Evolutionary conservation across 1,140 invertebrate genomes (phyloP), one percentile per base, ranked within the genome.

Genomic region (Pygmarrhopalites habei): DNA sequence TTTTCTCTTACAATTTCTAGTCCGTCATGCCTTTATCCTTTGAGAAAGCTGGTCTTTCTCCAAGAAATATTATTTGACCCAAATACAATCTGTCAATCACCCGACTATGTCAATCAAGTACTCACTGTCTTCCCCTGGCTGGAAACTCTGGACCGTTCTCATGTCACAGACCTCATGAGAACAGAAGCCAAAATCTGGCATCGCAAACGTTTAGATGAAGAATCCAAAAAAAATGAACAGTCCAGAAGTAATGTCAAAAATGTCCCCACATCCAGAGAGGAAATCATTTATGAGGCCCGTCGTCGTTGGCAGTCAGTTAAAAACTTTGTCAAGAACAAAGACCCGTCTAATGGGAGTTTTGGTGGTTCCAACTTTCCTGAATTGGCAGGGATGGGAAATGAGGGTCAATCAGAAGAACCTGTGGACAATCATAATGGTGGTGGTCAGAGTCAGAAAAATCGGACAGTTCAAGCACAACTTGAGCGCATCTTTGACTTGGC

Each of bases 61-160:
- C 67, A 72, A 62, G 73, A 74, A 65, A 39, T 74, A 39, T 60
- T 72, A 3, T 41, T 74, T 46, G 71, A 74, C 32, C 66, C 71
- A 28, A 74, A 74, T 67, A 72, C 73, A 19, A 55, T 74, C 23
- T 72, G 66, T 55, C 59, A 58, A 21, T 44, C 66, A 10, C 55
- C 65, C 14, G 67, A 72, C 49, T 74, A 73, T 62, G 55, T 58
- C 43, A 67, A 66, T 46, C 68, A 70, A 41, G 65, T 72, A 23
- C 55, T 74, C 30, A 60, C 71, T 28, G 58, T 70, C 39, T 67
- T 72, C 44, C 71, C 70, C 47, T 55, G 61, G 19, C 55, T 74
- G 23, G 51, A 64, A 43, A 68, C 63, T 53, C 51, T 72, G 26
- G 69, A 70, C 59, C 19, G 58, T 46, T 21, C 17, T 21, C 10